These are phyloP conservation scores for Sminthurides aquaticus DNA, from an alignment of 2,888 invertebrate species.

Conservation along the genomic window DNA sequence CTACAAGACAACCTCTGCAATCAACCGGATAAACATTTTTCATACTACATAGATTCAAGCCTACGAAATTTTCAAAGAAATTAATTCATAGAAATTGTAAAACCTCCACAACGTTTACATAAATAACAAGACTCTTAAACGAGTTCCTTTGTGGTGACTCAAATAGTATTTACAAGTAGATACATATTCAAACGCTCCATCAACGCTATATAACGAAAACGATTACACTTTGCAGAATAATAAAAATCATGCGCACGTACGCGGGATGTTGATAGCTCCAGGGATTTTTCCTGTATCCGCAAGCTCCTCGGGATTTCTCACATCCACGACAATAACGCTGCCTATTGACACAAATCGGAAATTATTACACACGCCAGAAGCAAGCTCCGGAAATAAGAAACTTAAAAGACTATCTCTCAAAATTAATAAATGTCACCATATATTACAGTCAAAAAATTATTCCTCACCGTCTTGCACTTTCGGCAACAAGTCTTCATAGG, in stretches of 20 bases:
- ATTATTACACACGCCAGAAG: background rate
- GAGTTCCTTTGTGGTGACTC: too few species aligned
- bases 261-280: slow-evolving; percentile 39
- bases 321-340: slow-evolving; percentile 37
- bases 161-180: too few species aligned
- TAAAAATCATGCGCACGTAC: slow-evolving; percentile 23
- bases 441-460: background rate
- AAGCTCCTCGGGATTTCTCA: slow-evolving; percentile 41
- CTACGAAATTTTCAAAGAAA: too few species aligned
- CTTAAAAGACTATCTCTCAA: background rate
- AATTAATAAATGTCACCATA: background rate
- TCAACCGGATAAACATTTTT: too few species aligned
- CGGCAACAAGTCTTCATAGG: background rate
- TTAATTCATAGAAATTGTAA: too few species aligned
- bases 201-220: background rate
- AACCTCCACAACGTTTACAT: too few species aligned
- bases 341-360: slow-evolving; percentile 17
- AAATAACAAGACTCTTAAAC: too few species aligned
- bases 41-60: too few species aligned
- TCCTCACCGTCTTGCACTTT: background rate
- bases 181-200: background rate
- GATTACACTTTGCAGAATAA: background rate
- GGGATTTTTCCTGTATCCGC: slow-evolving; percentile 40
- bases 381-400: background rate
- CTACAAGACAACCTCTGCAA: too few species aligned